Evolutionary conservation across 2,888 invertebrate genomes (phyloP).

Genomic region (Eutolmus rufibarbis): DNA sequence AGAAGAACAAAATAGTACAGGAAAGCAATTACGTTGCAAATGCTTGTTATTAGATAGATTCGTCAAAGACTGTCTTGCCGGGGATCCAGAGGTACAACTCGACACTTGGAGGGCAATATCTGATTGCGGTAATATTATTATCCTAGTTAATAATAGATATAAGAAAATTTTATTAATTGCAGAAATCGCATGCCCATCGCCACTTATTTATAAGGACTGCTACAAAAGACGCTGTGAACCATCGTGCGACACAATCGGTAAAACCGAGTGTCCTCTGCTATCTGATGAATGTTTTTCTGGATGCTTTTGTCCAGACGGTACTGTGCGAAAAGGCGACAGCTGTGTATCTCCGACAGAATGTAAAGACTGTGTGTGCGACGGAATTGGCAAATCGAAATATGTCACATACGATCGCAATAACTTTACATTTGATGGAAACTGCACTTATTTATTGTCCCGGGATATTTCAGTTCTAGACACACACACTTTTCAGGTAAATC

Average conservation of each 20-base stretch:
- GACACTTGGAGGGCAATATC: conserved; percentile 75
- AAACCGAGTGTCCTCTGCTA: conserved; percentile 69
- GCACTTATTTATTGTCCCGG: conserved; percentile 81
- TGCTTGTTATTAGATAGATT: conserved; percentile 75
- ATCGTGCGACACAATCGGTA: conserved; percentile 71
- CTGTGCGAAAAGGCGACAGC: conserved; percentile 70
- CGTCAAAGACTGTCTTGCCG: conserved; percentile 76
- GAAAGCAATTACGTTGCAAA: conserved; percentile 66
- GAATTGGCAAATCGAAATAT: conserved; percentile 81
- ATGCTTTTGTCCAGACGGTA: conserved; percentile 84
- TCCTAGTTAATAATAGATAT: background rate
- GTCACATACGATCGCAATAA: conserved; percentile 82
- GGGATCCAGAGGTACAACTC: conserved; percentile 70
- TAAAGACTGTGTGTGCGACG: conserved; percentile 78
- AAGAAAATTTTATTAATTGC: background rate
- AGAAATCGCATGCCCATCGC: conserved; percentile 75
- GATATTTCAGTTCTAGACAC: conserved; percentile 67
- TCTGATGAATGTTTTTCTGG: conserved; percentile 79
- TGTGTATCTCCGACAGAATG: conserved; percentile 78
- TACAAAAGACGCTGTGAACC: conserved; percentile 81
- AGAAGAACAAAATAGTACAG: conserved; percentile 61
- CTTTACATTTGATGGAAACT: conserved; percentile 82
- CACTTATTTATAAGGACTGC: conserved; percentile 83
- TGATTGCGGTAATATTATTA: conserved; percentile 66
- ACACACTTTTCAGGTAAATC: conserved; percentile 59